Conservation (phyloP, 2,113 vertebrate species). For the Alligator mississippiensis region DNA sequence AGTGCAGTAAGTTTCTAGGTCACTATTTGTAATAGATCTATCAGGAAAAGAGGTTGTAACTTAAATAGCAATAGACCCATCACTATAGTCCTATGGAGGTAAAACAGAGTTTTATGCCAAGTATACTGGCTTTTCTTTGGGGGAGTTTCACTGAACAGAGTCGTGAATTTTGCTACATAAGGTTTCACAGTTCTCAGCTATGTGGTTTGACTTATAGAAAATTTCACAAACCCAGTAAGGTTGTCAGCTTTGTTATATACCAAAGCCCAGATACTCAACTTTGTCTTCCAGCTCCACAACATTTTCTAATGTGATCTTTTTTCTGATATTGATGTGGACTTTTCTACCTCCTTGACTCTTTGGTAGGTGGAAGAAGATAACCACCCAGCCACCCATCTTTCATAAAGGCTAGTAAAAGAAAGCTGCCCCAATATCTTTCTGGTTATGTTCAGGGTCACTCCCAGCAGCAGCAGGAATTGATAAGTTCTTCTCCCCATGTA, state of each 20-base stretch:
- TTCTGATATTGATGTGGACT: neutral
- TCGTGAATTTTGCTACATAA: neutral
- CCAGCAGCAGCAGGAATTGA: neutral
- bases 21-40: neutral
- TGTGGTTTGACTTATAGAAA: neutral
- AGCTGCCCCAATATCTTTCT: neutral
- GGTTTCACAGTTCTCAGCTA: slow-evolving; percentile 13
- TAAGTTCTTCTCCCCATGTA: neutral
- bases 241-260: neutral
- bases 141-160: slow-evolving; percentile 5
- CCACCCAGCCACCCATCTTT: neutral
- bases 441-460: neutral
- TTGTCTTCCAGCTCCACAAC: neutral
- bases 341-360: neutral
- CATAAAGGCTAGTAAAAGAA: neutral
- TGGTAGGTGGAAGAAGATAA: neutral
- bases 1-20: slow-evolving; percentile 40
- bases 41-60: slow-evolving; percentile 25
- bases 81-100: neutral
- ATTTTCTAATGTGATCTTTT: neutral
- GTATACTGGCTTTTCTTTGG: slow-evolving; percentile 27
- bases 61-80: slow-evolving; percentile 34
- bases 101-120: slow-evolving; percentile 13
- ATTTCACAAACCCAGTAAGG: neutral
- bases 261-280: neutral